Base-by-base conservation (phyloP, 2,888 invertebrate species). In the Dynastes grantii region DNA sequence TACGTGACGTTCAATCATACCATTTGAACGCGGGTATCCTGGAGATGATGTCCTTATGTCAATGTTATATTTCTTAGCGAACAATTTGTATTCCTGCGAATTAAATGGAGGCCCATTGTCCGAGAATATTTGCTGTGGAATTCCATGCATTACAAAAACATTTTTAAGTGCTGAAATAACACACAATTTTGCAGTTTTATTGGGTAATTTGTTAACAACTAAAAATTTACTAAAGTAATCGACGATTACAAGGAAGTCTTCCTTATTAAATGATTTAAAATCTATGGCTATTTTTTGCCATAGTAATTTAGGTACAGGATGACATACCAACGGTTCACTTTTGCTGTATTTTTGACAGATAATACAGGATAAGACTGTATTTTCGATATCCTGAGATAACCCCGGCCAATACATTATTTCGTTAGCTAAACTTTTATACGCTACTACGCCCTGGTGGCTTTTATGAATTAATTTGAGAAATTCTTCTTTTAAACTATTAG, bases 41-140 rank as follows among this genome's bases (percentile, higher is more conserved):
- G 83, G 83, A 55, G 81, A 13, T 4, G 53, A 53, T 11, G 53
- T 53, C 2, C 4, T n/a, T 53, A 53, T 11, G 11, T 53, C 82
- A n/a, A 83, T 83, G 13, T 80, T 68, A 76, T 81, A 83, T 45
- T 67, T 71, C 63, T 70, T 53, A 61, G 79, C 61, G 80, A 84
- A 84, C 49, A 8, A 27, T 76, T 78, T 49, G 67, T 81, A 82
- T 11, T 80, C 79, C 40, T 58, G 67, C 6, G 80, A 79, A 49
- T 77, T 80, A 76, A 82, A 82, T 32, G 81, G 79, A n/a, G 81
- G 81, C 16, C 81, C 83, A 80, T 82, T 81, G 67, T 83, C 83
- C 16, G 51, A 77, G 77, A 75, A 73, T 29, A 71, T 79, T 68
- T 73, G 61, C 8, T 32, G 22, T 16, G 76, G 80, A 22, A 80